Evolutionary conservation across 2,113 vertebrate genomes (phyloP).

Genomic region (Pteronura brasiliensis): DNA sequence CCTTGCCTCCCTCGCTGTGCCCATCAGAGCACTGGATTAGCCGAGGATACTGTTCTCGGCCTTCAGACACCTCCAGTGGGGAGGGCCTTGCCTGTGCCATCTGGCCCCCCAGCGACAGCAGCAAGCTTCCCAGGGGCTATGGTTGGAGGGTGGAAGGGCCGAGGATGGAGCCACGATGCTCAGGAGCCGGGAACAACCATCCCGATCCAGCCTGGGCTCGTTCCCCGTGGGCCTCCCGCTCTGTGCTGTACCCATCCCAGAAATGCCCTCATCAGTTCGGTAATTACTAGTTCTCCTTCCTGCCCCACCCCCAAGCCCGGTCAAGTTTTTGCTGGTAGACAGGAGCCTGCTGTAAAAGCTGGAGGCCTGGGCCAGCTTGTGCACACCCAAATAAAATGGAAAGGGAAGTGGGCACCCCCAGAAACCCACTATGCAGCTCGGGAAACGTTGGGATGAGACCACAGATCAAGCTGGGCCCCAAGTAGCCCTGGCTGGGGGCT

Average conservation of each 20-base stretch:
- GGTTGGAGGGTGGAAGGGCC: background rate
- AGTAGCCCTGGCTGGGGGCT: background rate
- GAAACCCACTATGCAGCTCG: no score
- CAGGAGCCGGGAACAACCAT: background rate
- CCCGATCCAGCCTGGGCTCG: background rate
- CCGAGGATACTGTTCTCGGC: background rate
- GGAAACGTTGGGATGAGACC: background rate
- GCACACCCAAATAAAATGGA: conserved; percentile 23
- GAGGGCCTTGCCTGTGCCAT: background rate
- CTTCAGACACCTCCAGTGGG: background rate
- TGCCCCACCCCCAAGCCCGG: conserved; percentile 66
- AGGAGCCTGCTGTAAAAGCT: conserved; percentile 72
- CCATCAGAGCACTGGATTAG: background rate
- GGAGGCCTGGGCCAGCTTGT: conserved; percentile 74
- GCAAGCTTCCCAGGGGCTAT: background rate
- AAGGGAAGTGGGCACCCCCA: background rate
- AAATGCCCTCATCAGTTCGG: background rate
- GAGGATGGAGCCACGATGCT: background rate
- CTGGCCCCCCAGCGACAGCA: background rate
- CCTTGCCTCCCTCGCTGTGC: background rate
- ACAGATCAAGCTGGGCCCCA: background rate
- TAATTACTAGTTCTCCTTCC: conserved; percentile 76
- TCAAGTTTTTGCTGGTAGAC: conserved; percentile 67
- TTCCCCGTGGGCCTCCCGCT: background rate
- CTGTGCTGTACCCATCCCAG: background rate